These are phyloP conservation scores for Parazoanthus swiftii DNA, from an alignment of 92 coral and sea anemone species.

Conservation along the genomic window DNA sequence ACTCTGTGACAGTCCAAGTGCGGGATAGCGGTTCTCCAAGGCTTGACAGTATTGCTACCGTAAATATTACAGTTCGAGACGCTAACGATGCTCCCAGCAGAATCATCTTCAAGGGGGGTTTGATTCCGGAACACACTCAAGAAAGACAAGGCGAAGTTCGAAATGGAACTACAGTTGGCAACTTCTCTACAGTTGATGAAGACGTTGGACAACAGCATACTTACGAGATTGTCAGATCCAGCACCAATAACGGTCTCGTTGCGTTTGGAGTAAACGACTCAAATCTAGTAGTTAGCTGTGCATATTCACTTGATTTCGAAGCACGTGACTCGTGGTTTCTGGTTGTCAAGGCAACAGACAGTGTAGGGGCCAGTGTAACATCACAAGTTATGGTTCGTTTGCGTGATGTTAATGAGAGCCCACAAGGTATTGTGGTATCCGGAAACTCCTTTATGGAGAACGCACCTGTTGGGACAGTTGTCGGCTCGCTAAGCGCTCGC, in stretches of 20 bases:
- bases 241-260: background rate
- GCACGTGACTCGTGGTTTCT: slow-evolving; percentile 50
- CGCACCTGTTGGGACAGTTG: slow-evolving; percentile 57
- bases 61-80: slow-evolving; percentile 61
- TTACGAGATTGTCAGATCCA: slow-evolving; percentile 45
- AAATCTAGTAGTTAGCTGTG: slow-evolving; percentile 49
- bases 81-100: slow-evolving; percentile 62
- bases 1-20: slow-evolving; percentile 53
- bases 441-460: slow-evolving; percentile 62
- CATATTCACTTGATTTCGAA: slow-evolving; percentile 56
- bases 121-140: slow-evolving; percentile 42
- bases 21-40: slow-evolving; percentile 67
- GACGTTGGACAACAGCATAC: slow-evolving; percentile 56
- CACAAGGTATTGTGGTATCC: slow-evolving; percentile 58
- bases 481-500: slow-evolving; percentile 65
- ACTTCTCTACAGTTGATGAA: slow-evolving; percentile 62
- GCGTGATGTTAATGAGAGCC: slow-evolving; percentile 64
- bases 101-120: slow-evolving; percentile 50
- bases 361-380: slow-evolving; percentile 50
- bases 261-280: slow-evolving; percentile 55
- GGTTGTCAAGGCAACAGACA: slow-evolving; percentile 58
- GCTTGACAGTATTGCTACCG: slow-evolving; percentile 36
- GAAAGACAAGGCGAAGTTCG: slow-evolving; percentile 34
- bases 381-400: slow-evolving; percentile 55
- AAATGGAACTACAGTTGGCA: slow-evolving; percentile 65